Evolutionary conservation across 2,113 vertebrate species (phyloP), one percentile per base, ranked within the genome.

Genomic region (Nothobranchius furzeri): DNA sequence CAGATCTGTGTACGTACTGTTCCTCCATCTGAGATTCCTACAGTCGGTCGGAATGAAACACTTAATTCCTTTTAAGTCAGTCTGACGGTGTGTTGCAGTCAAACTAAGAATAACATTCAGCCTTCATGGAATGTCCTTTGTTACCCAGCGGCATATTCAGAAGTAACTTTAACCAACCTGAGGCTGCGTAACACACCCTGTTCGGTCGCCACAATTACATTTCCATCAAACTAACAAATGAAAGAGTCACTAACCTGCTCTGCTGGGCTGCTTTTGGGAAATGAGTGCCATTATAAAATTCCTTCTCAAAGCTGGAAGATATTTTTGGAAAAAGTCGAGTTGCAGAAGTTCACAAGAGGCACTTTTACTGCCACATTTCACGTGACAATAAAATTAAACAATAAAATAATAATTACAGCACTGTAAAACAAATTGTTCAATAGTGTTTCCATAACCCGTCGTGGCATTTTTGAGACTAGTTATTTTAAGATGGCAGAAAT

Each of bases 281-380:
- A 74, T 56, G 66, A 25, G 35, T 53, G 75, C 51, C 74, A 61
- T 69, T 30, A 72, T 69, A 73, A 7, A 71, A 75, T 71, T 78
- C 60, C 70, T 24, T 64, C 30, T 12, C 53, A 24, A 40, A 10
- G 3, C 1, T 12, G 20, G 3, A 53, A 74, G 57, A 65, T 61
- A 40, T 46, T 66, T 69, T 46, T 68, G 56, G 17, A 37, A 12
- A 50, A 52, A 70, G 43, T 76, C 42, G 13, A 24, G 30, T 5
- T 15, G 47, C 12, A 20, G 52, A 68, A 9, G 30, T 20, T 20
- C 20, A 20, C 20, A 20, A 20, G 20, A 20, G 20, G 20, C 20
- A 20, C 20, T 20, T 20, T 20, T 20, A 20, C 20, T 20, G 20
- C 20, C 1, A 20, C 6, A 40, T 9, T 8, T 7, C 7, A 40